phyloP scores from a whole-genome alignment of 2,888 invertebrate genomes.

The Nephrotoma flavescens region DNA sequence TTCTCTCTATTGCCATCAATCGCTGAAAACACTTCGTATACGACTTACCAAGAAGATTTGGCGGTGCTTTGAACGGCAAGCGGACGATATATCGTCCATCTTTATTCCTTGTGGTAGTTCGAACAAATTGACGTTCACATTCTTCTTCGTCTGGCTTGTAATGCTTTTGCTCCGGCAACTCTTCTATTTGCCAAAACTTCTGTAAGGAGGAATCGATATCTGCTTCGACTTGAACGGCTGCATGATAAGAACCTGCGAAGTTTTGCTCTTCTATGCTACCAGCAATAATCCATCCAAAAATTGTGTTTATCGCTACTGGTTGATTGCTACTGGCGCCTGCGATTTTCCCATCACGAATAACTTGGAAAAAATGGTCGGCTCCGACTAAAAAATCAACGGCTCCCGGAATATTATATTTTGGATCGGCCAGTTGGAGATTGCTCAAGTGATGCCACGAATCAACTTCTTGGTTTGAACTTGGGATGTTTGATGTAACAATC shows the following conservation, averaged over 20 bases:
- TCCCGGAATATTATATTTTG: neutral
- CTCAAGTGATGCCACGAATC: neutral
- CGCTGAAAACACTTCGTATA: neutral
- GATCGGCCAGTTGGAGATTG: neutral
- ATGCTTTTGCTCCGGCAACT: neutral
- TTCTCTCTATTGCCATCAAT: neutral
- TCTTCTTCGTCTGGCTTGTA: neutral
- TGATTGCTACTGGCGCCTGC: neutral
- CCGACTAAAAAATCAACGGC: neutral
- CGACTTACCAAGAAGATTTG: neutral
- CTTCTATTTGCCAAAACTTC: neutral
- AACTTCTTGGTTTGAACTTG: no score
- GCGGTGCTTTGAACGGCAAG: neutral
- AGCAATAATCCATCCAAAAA: neutral
- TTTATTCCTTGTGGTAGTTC: neutral
- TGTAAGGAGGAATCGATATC: neutral
- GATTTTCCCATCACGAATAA: neutral
- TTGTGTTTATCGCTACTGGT: neutral
- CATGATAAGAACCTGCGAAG: no score
- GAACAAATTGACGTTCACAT: neutral
- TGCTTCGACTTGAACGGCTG: neutral
- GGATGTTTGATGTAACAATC: neutral
- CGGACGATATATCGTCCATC: neutral
- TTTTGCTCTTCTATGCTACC: neutral
- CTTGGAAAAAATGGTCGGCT: neutral